phyloP scores from a whole-genome alignment of 2,797 vertebrate species.

The Pseudocheirus occidentalis region DNA sequence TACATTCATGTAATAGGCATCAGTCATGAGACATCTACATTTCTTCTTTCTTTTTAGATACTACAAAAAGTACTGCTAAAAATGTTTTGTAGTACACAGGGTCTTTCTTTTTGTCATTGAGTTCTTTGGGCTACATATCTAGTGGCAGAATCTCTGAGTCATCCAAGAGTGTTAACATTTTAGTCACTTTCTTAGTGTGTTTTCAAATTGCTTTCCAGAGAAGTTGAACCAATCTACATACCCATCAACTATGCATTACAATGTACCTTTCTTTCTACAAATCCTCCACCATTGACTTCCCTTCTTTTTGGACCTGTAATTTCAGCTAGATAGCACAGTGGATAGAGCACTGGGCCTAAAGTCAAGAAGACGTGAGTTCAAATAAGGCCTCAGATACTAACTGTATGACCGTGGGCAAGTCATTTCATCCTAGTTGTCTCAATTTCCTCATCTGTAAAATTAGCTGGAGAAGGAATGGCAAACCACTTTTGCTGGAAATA shows the following conservation, averaged over 20 bases:
- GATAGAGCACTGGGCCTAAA: background rate
- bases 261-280: background rate
- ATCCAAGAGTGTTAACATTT: background rate
- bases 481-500: too few species aligned
- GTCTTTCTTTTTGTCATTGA: background rate
- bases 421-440: too few species aligned
- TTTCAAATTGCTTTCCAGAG: background rate
- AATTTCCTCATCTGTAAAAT: too few species aligned
- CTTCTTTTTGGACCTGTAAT: background rate
- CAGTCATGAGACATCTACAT: background rate
- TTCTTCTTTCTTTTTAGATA: background rate
- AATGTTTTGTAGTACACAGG: background rate
- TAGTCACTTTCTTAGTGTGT: background rate
- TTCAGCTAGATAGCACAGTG: background rate
- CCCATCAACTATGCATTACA: background rate
- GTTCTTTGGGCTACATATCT: background rate
- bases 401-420: too few species aligned
- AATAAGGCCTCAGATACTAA: too few species aligned
- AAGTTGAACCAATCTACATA: background rate
- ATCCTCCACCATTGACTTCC: background rate
- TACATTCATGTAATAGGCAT: background rate
- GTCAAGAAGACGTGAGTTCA: background rate
- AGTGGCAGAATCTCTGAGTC: background rate
- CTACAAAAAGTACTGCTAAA: background rate
- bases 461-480: too few species aligned